These are phyloP conservation scores for Drosophila arizonae DNA, from an alignment of 1,140 invertebrate genomes.

Conservation along the genomic window DNA sequence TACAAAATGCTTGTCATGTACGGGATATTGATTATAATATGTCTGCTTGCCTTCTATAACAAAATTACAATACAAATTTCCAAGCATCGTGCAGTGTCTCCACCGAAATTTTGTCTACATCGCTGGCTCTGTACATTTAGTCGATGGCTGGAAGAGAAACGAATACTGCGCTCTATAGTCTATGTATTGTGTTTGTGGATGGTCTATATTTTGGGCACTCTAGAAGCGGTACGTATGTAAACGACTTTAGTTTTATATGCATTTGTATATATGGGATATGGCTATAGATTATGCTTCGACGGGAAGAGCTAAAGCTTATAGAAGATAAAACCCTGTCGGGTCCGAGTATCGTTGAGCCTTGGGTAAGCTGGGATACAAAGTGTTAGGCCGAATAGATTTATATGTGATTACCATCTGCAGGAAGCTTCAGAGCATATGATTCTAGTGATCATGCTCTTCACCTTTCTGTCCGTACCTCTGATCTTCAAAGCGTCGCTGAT, in stretches of 20 bases:
- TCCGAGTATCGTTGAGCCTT: too few species aligned
- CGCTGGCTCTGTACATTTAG: constrained; percentile 22
- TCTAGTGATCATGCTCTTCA: constrained; percentile 89
- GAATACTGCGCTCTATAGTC: constrained; percentile 5
- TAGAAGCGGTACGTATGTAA: constrained; percentile 19
- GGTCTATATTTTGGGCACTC: constrained; percentile 15
- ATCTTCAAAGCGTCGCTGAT: constrained; percentile 87
- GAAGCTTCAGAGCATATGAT: constrained; percentile 91
- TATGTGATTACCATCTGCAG: constrained; percentile 83
- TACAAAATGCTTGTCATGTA: neutral
- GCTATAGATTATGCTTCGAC: too few species aligned
- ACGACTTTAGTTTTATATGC: too few species aligned
- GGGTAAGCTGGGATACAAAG: too few species aligned
- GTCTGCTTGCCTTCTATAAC: constrained; percentile 21
- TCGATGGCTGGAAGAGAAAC: constrained; percentile 10
- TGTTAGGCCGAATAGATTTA: too few species aligned
- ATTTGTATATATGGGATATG: too few species aligned
- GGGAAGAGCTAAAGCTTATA: too few species aligned
- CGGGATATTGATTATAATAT: neutral
- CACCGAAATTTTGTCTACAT: neutral
- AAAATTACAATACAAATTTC: constrained; percentile 14
- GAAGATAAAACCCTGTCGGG: too few species aligned
- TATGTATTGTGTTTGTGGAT: neutral
- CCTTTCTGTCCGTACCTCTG: constrained; percentile 90
- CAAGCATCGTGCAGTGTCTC: too few species aligned